Conservation (phyloP, 1,140 invertebrate species). For the Monomorium pharaonis region DNA sequence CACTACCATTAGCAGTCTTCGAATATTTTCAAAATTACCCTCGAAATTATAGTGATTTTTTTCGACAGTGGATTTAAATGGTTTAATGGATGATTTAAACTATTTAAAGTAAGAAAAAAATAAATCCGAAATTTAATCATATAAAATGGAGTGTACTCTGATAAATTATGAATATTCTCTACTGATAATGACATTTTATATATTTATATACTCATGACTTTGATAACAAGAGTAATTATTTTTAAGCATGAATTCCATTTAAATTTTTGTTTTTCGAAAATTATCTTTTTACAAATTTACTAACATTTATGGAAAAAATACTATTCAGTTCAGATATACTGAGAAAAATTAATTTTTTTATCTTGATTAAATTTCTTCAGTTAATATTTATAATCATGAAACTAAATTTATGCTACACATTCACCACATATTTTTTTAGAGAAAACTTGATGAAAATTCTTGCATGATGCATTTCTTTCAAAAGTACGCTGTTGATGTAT, state of each 20-base stretch:
- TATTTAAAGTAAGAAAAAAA: too few relatives aligned
- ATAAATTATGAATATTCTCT: neutral
- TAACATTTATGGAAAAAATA: neutral
- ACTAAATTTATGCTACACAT: too few relatives aligned
- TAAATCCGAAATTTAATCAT: neutral
- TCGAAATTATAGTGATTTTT: neutral
- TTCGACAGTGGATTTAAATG: too few relatives aligned
- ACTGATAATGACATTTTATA: neutral
- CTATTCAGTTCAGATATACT: neutral
- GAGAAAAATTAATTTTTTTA: neutral
- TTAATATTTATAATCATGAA: too few relatives aligned
- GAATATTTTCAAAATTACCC: slow-evolving; percentile 74
- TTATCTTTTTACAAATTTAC: neutral
- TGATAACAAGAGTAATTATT: neutral
- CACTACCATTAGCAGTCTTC: slow-evolving; percentile 78
- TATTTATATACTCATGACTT: neutral
- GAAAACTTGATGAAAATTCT: too few relatives aligned
- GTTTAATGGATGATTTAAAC: too few relatives aligned
- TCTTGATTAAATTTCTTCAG: too few relatives aligned
- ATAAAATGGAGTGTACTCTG: neutral
- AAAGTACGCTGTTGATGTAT: too few relatives aligned
- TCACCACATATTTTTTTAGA: too few relatives aligned
- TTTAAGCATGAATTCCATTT: neutral
- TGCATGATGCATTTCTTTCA: too few relatives aligned
- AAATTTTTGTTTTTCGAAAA: neutral